Evolutionary conservation across 53 echinoderm and acorn worm species (phyloP).

Genomic region (Antedon mediterranea): DNA sequence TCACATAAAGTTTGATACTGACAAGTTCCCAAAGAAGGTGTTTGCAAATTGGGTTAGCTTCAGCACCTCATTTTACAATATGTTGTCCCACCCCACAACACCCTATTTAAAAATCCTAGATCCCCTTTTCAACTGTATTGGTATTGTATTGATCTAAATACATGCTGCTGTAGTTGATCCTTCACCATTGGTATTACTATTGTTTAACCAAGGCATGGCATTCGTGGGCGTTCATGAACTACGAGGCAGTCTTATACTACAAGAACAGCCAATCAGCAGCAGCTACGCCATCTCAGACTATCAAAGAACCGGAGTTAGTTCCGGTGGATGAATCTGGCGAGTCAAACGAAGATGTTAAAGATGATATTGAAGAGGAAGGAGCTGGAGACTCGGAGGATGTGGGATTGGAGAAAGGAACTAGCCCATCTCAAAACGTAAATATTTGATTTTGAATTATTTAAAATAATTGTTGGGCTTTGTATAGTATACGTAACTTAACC

Average conservation of each 20-base stretch:
- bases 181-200: constrained; percentile 1
- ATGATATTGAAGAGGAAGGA: not conserved
- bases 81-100: too few relatives aligned
- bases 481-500: too few relatives aligned
- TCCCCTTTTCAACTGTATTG: too few relatives aligned
- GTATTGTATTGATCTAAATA: too few relatives aligned
- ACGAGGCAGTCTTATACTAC: constrained; percentile 83
- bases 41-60: too few relatives aligned
- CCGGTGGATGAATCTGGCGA: not conserved
- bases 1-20: too few relatives aligned
- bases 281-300: not conserved
- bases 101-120: too few relatives aligned
- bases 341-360: not conserved
- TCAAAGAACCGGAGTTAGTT: not conserved
- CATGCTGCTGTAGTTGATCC: too few relatives aligned
- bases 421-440: not conserved
- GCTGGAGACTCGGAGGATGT: not conserved
- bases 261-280: constrained; percentile 24
- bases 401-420: not conserved
- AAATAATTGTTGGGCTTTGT: too few relatives aligned
- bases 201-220: constrained; percentile 62
- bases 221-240: constrained; percentile 98
- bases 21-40: too few relatives aligned
- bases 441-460: too few relatives aligned
- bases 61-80: too few relatives aligned